Conservation (phyloP, 1,140 invertebrate genomes). For the Hyles euphorbiae region DNA sequence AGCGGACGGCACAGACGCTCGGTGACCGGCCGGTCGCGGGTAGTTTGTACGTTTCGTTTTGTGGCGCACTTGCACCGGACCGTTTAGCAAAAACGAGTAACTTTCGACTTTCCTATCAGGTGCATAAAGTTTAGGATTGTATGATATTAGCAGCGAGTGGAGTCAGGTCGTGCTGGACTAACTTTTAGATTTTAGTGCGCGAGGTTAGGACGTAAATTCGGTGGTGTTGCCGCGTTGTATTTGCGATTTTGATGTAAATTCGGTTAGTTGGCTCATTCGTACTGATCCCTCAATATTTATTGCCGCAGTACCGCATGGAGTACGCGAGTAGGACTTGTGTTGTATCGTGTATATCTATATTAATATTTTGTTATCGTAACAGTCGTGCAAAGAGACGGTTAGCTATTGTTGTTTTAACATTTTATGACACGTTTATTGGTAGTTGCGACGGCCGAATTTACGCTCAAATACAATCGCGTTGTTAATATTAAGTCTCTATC, state of each 20-base stretch:
- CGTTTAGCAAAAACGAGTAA: slow-evolving; percentile 21
- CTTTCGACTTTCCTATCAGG: slow-evolving; percentile 27
- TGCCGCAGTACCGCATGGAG: too few relatives aligned
- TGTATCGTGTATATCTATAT: too few relatives aligned
- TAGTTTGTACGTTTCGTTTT: slow-evolving; percentile 1
- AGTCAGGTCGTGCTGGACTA: slow-evolving; percentile 26
- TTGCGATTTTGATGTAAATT: too few relatives aligned
- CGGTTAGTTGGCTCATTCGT: too few relatives aligned
- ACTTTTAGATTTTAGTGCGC: slow-evolving; percentile 25
- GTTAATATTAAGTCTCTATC: slow-evolving; percentile 57
- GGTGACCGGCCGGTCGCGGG: slow-evolving; percentile 1
- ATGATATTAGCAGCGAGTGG: slow-evolving; percentile 22
- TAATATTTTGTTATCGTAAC: too few relatives aligned
- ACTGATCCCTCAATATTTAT: too few relatives aligned
- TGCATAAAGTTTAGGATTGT: slow-evolving; percentile 30
- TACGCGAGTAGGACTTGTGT: too few relatives aligned
- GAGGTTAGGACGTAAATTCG: slow-evolving; percentile 7
- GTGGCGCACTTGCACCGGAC: slow-evolving; percentile 13
- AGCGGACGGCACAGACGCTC: neutral
- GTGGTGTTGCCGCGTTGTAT: too few relatives aligned
- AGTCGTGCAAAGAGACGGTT: too few relatives aligned
- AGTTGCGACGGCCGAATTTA: neutral
- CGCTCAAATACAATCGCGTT: slow-evolving; percentile 5
- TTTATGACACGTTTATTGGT: too few relatives aligned
- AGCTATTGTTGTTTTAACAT: too few relatives aligned